These are phyloP conservation scores for Stomorhina lunata DNA, from an alignment of 2,888 invertebrate genomes.

Conservation along the genomic window DNA sequence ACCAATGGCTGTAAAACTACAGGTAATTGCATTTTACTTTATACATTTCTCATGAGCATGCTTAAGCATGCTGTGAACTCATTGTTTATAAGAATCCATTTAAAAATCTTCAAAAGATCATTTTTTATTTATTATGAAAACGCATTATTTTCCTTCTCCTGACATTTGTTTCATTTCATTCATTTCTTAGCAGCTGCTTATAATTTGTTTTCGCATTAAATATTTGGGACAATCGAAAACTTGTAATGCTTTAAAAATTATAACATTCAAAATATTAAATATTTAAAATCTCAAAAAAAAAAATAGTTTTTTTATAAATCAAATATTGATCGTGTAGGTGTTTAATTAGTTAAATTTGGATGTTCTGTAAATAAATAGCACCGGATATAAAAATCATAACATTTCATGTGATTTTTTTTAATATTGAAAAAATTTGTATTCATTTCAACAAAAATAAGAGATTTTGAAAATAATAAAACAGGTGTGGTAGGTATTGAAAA, in stretches of 20 bases:
- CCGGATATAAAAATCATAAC: constrained; percentile 40
- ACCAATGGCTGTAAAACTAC: constrained; percentile 39
- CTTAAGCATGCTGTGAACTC: constrained; percentile 36
- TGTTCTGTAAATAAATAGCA: constrained; percentile 15
- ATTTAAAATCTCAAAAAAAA: not conserved
- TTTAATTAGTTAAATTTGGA: not conserved
- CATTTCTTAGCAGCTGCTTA: constrained; percentile 29
- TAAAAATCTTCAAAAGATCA: not conserved
- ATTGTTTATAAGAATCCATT: not conserved
- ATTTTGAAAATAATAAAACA: constrained; percentile 11
- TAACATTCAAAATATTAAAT: constrained; percentile 1
- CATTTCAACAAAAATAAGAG: not conserved
- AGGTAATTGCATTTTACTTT: constrained; percentile 28
- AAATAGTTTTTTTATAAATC: not conserved
- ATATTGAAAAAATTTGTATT: not conserved
- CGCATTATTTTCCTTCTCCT: constrained; percentile 3
- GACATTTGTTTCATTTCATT: constrained; percentile 49
- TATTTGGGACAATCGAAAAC: constrained; percentile 23
- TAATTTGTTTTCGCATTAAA: constrained; percentile 5
- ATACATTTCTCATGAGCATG: constrained; percentile 15
- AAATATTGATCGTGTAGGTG: constrained; percentile 37
- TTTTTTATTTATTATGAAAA: not conserved
- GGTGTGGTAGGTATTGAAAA: not conserved
- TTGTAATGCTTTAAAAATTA: constrained; percentile 24
- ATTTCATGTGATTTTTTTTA: constrained; percentile 7